Base-by-base conservation (phyloP, 2,888 invertebrate genomes). In the Noctua janthe region DNA sequence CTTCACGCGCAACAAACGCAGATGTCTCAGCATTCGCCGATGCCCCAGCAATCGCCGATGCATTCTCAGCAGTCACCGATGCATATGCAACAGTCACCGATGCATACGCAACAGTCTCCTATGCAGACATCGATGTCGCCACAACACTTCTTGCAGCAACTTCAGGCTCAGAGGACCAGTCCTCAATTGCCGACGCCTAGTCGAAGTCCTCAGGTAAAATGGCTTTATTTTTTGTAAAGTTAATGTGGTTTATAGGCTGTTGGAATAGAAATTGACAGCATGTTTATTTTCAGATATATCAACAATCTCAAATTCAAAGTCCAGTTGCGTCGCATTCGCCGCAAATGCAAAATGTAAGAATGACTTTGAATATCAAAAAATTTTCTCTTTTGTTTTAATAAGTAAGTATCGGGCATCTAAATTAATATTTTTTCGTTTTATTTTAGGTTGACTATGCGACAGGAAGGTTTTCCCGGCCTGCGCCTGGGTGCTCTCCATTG, bases 301-400 rank as follows among this genome's bases (percentile, higher is more conserved):
- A 97, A 87, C 97, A 97, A 89, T 95, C 96, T 79, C 97, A 97
- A 93, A 97, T 97, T 70, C 97, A 96, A 89, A 97, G 97, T 88
- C 97, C 97, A 6, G 97, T 95, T 10, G 91, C 97, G 8, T 96
- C 97, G 6, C 97, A 97, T 88, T 97, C 97, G 2, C 97, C 97
- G 2, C 97, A 97, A 84, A 89, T 97, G 83, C 97, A 97, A 92
- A 95, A 94, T 88, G 96, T 97, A 93, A 94, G 95, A n/a, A 20
- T 8, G 4, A 29, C 10, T 39, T 62, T 10, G 3, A 3, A 56
- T 23, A 29, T 35, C 15, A 56, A 17, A 67, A 1, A 20, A 35
- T 35, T 47, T 54, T 51, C 2, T 29, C n/a, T 20, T 56, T 13
- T 54, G 0, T 71, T 71, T 23, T 17, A 8, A 29, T 11, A 39